Conservation (phyloP, 1,140 invertebrate species). For the Zelostemma sp. region DNA sequence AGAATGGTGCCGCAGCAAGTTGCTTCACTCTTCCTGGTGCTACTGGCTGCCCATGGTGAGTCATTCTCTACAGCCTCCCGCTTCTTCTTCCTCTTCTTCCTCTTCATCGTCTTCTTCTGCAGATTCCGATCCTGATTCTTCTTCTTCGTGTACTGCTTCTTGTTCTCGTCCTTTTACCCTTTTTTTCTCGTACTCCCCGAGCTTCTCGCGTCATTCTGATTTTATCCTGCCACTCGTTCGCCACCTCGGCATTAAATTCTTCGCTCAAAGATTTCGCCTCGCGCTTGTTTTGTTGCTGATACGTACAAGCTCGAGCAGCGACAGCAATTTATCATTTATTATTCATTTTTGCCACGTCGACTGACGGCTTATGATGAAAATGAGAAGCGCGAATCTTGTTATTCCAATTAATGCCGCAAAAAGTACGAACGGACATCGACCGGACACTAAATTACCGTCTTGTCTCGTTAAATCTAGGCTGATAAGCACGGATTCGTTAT, state of each 20-base stretch:
- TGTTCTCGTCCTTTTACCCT: background rate
- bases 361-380: slow-evolving; percentile 15
- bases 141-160: slow-evolving; percentile 5
- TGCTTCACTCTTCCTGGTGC: slow-evolving; percentile 56
- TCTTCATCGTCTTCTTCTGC: slow-evolving; percentile 8
- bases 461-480: slow-evolving; percentile 17
- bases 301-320: background rate
- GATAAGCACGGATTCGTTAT: slow-evolving; percentile 1
- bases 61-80: slow-evolving; percentile 30
- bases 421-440: slow-evolving; percentile 8
- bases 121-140: slow-evolving; percentile 10
- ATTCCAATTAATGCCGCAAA: slow-evolving; percentile 37
- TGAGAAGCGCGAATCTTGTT: slow-evolving; percentile 6
- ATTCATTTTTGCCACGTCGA: slow-evolving; percentile 24
- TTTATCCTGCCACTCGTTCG: slow-evolving; percentile 23
- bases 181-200: slow-evolving; percentile 11
- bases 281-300: slow-evolving; percentile 3
- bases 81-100: slow-evolving; percentile 11
- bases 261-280: slow-evolving; percentile 16
- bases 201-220: slow-evolving; percentile 4
- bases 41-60: slow-evolving; percentile 62
- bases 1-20: slow-evolving; percentile 57
- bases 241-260: slow-evolving; percentile 30
- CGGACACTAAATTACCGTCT: slow-evolving; percentile 32
- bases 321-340: slow-evolving; percentile 38